Base-by-base conservation (phyloP, 2,888 invertebrate genomes). In the Watsonalla binaria region DNA sequence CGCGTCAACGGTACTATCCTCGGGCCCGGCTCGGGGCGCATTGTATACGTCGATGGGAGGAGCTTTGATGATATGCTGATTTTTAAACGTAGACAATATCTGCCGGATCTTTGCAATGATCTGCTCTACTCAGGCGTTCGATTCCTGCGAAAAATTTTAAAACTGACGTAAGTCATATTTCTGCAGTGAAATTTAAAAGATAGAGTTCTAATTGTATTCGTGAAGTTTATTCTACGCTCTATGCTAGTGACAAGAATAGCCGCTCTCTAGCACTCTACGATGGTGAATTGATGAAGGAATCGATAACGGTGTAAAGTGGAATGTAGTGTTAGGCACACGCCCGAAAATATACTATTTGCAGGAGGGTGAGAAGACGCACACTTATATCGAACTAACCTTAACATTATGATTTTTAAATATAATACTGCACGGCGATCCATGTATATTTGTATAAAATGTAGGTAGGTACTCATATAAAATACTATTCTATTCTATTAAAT, bases 111-210 rank as follows among this genome's bases (percentile, higher is more conserved):
- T 94, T 93, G 94, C 94, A 94, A 94, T 94, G 93, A 95, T 95
- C 94, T 94, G 94, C 93, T 94, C 94, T 92, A 95, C 95, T 95
- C 95, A 96, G 95, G 96, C 96, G 92, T 96, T 96, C 90, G 96
- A 96, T 92, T 96, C 95, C 94, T 94, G 90, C 72, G 92, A 92
- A 84, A 86, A 80, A 86, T 86, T 86, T 80, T 70, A 84, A 86
- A 89, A 82, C 76, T 78, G 66, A 70, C 76, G 72, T 81, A 71
- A 81, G 80, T 86, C 82, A 84, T 70, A 78, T 76, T 76, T 78
- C 73, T 80, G 80, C 72, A 66, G 78, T 70, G 71, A 76, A 68
- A 63, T 74, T 68, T 68, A 63, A 61, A 60, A 50, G 54, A 67
- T 70, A 62, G 60, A 65, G 60, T 58, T 58, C 67, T 62, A 68